Evolutionary conservation across 2,797 vertebrate species (phyloP).

Genomic region (Pangasius macronema): DNA sequence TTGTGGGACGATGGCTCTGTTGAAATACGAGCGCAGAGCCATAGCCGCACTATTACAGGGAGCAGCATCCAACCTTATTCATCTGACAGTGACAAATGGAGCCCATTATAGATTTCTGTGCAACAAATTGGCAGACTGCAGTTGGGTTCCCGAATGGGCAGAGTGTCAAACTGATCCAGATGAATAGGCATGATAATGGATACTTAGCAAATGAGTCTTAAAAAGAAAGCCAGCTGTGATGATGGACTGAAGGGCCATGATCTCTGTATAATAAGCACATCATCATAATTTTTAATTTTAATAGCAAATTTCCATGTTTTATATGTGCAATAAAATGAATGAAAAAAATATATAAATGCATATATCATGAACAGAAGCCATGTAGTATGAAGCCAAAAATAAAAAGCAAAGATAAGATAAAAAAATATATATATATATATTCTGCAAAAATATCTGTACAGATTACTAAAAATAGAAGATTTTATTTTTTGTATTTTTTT

Average conservation of each 20-base stretch:
- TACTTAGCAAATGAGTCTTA: conserved; percentile 40
- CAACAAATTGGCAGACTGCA: conserved; percentile 56
- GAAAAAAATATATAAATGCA: too few relatives aligned
- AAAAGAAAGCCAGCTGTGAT: conserved; percentile 19
- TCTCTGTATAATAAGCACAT: not conserved
- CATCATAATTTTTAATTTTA: too few relatives aligned
- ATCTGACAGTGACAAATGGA: conserved; percentile 61
- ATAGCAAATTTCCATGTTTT: not conserved
- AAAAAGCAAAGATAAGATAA: not conserved
- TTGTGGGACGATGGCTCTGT: conserved; percentile 55
- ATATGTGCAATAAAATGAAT: not conserved
- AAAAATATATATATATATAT: rapidly evolving
- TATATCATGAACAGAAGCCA: not conserved
- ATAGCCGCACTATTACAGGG: conserved; percentile 55
- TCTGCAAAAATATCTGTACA: not conserved
- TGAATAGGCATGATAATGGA: conserved; percentile 46
- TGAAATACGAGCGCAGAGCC: conserved; percentile 52
- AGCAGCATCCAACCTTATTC: conserved; percentile 53
- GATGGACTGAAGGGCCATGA: not conserved
- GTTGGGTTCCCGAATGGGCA: conserved; percentile 45
- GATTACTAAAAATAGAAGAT: not conserved
- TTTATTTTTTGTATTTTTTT: not conserved
- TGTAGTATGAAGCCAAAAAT: not conserved
- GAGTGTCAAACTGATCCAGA: conserved; percentile 40
- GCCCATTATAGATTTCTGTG: conserved; percentile 58